phyloP scores from a whole-genome alignment of 2,113 vertebrate genomes.

The Halichoerus grypus region DNA sequence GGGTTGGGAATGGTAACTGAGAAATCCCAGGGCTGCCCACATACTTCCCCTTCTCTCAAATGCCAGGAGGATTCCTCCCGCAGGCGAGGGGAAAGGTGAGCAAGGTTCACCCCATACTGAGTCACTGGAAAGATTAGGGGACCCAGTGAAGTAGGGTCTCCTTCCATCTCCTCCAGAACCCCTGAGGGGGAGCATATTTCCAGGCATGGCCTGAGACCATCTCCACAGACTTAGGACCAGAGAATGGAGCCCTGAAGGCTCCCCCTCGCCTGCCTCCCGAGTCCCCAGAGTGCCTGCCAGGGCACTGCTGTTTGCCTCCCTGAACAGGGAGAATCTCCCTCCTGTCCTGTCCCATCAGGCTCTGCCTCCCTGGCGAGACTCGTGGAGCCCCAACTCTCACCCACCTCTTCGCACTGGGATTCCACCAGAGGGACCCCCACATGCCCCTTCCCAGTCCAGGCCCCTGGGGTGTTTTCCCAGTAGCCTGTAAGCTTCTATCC shows the following conservation, averaged over 20 bases:
- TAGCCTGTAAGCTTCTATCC: not conserved
- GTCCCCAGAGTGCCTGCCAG: accelerated
- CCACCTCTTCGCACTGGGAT: not conserved
- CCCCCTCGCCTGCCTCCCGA: not conserved
- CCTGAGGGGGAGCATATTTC: not conserved
- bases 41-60: conserved; percentile 42
- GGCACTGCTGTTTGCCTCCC: no score
- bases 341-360: not conserved
- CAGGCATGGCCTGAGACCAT: not conserved
- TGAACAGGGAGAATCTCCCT: not conserved
- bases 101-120: not conserved
- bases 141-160: not conserved
- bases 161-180: not conserved
- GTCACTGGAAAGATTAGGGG: not conserved
- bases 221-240: not conserved
- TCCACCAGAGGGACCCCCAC: not conserved
- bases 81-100: not conserved
- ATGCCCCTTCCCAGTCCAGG: not conserved
- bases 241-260: not conserved
- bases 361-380: not conserved
- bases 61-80: not conserved
- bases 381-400: not conserved
- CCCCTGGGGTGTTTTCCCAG: not conserved
- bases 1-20: not conserved
- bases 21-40: conserved; percentile 37